phyloP scores from a whole-genome alignment of 2,888 invertebrate species.

The Pyrgus malvae region DNA sequence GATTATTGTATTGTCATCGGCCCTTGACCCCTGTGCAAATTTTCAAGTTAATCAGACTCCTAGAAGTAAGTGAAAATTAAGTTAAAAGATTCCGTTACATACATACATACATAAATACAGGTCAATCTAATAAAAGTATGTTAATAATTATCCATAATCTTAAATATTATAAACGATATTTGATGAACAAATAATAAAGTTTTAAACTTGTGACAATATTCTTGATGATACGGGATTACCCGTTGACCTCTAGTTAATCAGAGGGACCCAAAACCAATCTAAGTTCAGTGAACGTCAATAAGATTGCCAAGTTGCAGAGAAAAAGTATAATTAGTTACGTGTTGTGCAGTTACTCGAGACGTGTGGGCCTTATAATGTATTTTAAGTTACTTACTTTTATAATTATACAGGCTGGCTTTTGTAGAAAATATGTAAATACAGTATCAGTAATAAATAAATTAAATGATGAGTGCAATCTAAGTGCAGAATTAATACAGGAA shows the following conservation, averaged over 20 bases:
- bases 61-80: no score
- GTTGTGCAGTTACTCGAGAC: background rate
- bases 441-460: background rate
- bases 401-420: constrained; percentile 4
- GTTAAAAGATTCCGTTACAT: no score
- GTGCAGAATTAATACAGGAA: constrained; percentile 56
- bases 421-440: constrained; percentile 13
- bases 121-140: no score
- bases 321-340: background rate
- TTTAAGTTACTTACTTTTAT: constrained; percentile 2
- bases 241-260: constrained; percentile 9
- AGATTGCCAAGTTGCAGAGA: background rate
- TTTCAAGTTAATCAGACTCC: no score
- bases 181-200: no score
- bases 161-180: no score
- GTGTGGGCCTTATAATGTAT: constrained; percentile 13
- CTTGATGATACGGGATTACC: no score
- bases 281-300: constrained; percentile 9
- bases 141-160: no score
- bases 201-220: no score
- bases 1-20: no score
- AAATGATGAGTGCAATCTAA: constrained; percentile 6
- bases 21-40: no score
- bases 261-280: constrained; percentile 1
- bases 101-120: no score